Evolutionary conservation across 2,113 vertebrate genomes (phyloP).

Genomic region (Hyperopisus bebe): DNA sequence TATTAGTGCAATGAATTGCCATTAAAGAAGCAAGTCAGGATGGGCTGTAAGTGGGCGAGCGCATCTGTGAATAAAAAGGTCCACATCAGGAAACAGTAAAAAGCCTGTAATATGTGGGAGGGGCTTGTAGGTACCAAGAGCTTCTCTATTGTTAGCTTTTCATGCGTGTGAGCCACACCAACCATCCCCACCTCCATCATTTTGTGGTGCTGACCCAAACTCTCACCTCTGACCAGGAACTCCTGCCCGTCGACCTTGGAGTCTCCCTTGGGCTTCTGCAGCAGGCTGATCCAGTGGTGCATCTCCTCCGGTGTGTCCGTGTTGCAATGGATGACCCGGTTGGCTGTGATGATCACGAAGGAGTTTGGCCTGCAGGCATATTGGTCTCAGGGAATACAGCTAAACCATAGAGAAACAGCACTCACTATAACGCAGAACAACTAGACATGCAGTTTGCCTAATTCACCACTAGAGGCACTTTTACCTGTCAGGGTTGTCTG

Average conservation of each 20-base stretch:
- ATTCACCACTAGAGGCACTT: constrained; percentile 24
- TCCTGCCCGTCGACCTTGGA: constrained; percentile 82
- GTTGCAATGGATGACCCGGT: constrained; percentile 88
- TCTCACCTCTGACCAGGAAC: constrained; percentile 78
- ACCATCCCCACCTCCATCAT: neutral
- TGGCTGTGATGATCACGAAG: constrained; percentile 89
- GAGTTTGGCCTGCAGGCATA: constrained; percentile 74
- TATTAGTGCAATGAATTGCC: neutral
- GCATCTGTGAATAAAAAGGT: neutral
- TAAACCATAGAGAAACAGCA: neutral
- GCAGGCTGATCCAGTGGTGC: constrained; percentile 90
- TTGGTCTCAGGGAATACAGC: neutral
- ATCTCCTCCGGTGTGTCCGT: constrained; percentile 85
- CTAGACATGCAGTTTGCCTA: neutral
- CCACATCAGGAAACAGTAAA: neutral
- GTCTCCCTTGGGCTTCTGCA: constrained; percentile 86
- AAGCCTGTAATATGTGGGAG: neutral
- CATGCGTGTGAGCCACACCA: neutral
- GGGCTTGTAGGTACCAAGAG: neutral
- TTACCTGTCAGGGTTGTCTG: constrained; percentile 86
- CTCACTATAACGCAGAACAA: neutral
- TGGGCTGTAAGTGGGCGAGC: neutral
- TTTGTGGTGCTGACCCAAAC: no score
- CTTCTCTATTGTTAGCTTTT: neutral
- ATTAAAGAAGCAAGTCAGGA: neutral